Evolutionary conservation across 2,113 vertebrate genomes (phyloP), one percentile per base, ranked within the genome.

Genomic region (Crotalus tigris): DNA sequence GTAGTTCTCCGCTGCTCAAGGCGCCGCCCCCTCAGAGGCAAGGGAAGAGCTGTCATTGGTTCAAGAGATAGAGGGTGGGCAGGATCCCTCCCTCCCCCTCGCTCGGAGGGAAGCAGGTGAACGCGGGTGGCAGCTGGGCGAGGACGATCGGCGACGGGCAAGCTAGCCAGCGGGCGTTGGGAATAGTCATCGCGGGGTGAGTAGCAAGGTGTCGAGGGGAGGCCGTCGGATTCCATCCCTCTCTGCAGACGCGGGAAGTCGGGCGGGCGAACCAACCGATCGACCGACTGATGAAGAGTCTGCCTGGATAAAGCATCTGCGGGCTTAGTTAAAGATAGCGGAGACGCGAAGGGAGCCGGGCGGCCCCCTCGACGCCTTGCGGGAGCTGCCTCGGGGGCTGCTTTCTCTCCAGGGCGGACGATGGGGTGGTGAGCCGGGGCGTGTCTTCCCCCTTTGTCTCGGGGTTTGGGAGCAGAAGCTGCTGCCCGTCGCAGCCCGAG

Each of bases 91-190:
- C 24, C 86, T 29, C 51, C 61, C 51, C 92, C 87, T 53, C 29
- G 19, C 88, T 23, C 12, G 57, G 69, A 64, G 89, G 81, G 89
- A 39, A 87, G 92, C 88, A 93, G 92, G 92, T 90, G 92, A 49
- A 26, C 53, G 53, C 87, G 87, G 87, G 54, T 29, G 53, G 53
- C 33, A 46, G 55, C 44, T 5, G 69, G 6, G 44, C 75, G 85
- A 58, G 46, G 51, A 24, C 58, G 29, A 24, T 21, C 81, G 87
- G 75, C 9, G 54, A 21, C 23, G 59, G 49, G 29, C 49, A 15
- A 46, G 21, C 54, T 4, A 39, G 54, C 55, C 17, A 46, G 61
- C 3, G 46, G 23, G 29, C 51, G 26, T 9, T 10, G 61, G 58
- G 89, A 21, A 44, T 33, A 39, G 17, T 3, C 33, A 81, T 3